Conservation (phyloP, 2,888 invertebrate genomes). For the Camptogramma bilineatum region DNA sequence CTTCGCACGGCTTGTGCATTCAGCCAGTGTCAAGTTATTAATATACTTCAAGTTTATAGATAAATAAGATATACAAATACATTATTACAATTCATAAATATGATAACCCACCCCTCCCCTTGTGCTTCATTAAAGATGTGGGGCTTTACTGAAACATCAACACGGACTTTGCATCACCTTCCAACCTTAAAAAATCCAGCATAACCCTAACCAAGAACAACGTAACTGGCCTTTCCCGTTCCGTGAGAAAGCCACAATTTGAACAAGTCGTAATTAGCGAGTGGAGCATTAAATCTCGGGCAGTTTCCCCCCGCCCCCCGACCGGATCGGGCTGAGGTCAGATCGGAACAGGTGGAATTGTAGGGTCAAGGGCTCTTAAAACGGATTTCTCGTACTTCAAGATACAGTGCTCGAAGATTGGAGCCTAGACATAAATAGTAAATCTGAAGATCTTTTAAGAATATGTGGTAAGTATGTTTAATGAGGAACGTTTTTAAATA, state of each 20-base stretch:
- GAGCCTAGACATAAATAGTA: background rate
- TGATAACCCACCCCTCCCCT: too few relatives aligned
- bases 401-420: conserved; percentile 4
- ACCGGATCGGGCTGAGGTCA: conserved; percentile 61
- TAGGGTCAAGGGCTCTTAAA: conserved; percentile 68
- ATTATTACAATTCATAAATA: too few relatives aligned
- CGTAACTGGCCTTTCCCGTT: conserved; percentile 53
- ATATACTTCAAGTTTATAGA: too few relatives aligned
- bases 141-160: too few relatives aligned
- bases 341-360: conserved; percentile 71
- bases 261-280: conserved; percentile 85
- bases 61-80: too few relatives aligned
- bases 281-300: conserved; percentile 80
- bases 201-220: conserved; percentile 21
- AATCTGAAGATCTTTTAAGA: too few relatives aligned
- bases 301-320: conserved; percentile 44
- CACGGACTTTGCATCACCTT: background rate
- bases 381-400: conserved; percentile 31
- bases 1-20: too few relatives aligned
- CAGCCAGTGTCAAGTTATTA: too few relatives aligned
- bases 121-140: too few relatives aligned
- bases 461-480: too few relatives aligned
- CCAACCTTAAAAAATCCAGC: background rate
- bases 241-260: conserved; percentile 85
- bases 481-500: too few relatives aligned